Evolutionary conservation across 2,797 vertebrate species (phyloP), one percentile per base, ranked within the genome.

Genomic region (Myoxocephalus aenaeus): DNA sequence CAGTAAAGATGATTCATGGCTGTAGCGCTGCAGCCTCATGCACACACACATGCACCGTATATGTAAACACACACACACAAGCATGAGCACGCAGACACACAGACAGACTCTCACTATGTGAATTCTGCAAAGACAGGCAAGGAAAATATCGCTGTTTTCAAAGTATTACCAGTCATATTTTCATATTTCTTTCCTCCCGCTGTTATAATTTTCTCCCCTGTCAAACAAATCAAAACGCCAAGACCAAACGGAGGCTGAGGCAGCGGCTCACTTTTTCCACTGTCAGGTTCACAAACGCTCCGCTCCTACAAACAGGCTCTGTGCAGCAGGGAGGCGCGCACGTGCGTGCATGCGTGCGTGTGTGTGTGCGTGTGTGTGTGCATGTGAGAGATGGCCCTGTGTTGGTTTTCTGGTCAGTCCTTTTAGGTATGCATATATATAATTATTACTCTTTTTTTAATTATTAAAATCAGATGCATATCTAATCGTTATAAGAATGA

Each of bases 131-230:
- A 87, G 87, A 86, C 84, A 79, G 86, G 86, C 85, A 87, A 82
- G 87, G 90, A 90, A 91, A 92, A 89, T 86, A 91, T 88, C 77
- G 71, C 75, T 90, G 89, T 92, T 92, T 89, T 92, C 73, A 89
- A 90, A 92, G 88, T 91, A 93, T 92, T 90, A 92, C 84, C 73
- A 87, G 84, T 89, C 80, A 90, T 91, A 92, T 93, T 93, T 93
- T 92, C 86, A 93, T 89, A 92, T 92, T 93, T 92, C 86, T 92
- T 91, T 91, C 86, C 87, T 82, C 83, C 82, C 32, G 81, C 92
- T 89, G 90, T 93, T 93, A 90, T 92, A 93, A 92, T 93, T 94
- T 92, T 93, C 92, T 90, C 84, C 81, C 86, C 90, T 93, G 93
- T 94, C 92, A 94, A 94, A 94, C 92, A 94, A 93, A 93, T 93